phyloP scores from a whole-genome alignment of 2,888 invertebrate genomes.

The Lamellibrachia satsuma region DNA sequence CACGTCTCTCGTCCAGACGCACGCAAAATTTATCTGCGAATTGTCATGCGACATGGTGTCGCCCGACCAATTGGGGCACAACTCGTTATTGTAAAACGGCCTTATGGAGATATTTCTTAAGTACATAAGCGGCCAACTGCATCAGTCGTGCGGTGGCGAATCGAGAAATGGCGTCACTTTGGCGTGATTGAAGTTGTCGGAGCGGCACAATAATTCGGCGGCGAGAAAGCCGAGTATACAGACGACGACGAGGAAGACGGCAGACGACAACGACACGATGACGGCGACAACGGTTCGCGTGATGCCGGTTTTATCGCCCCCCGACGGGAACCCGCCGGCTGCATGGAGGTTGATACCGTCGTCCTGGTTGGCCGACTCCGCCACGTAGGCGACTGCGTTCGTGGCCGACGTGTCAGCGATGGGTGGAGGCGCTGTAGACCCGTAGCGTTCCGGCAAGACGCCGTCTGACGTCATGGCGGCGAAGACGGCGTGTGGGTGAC shows the following conservation, averaged over 20 bases:
- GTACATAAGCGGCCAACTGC: neutral
- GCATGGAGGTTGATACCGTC: slow-evolving; percentile 8
- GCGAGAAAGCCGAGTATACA: slow-evolving; percentile 33
- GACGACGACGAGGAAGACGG: slow-evolving; percentile 32
- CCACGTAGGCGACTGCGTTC: neutral
- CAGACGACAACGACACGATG: slow-evolving; percentile 32
- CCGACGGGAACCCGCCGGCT: neutral
- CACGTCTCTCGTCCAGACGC: too few relatives aligned
- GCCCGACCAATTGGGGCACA: too few relatives aligned
- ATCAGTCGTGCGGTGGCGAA: neutral
- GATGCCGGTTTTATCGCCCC: slow-evolving; percentile 24
- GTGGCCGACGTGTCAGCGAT: neutral
- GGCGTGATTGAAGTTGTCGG: neutral
- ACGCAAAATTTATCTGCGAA: too few relatives aligned
- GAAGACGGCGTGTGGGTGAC: neutral
- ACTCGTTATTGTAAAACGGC: too few relatives aligned
- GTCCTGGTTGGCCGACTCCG: neutral
- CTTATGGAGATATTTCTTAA: neutral
- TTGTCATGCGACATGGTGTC: too few relatives aligned
- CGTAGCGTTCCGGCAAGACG: neutral
- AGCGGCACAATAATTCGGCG: slow-evolving; percentile 28
- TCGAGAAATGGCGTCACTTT: slow-evolving; percentile 10
- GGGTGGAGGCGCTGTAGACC: neutral
- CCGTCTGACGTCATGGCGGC: neutral
- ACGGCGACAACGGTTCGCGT: slow-evolving; percentile 31